Percentiles rank a stretch among this genome's conserved stretches.
Evolutionary conservation across 2,888 invertebrate species (phyloP).

Genomic region (Morpho achilles): DNA sequence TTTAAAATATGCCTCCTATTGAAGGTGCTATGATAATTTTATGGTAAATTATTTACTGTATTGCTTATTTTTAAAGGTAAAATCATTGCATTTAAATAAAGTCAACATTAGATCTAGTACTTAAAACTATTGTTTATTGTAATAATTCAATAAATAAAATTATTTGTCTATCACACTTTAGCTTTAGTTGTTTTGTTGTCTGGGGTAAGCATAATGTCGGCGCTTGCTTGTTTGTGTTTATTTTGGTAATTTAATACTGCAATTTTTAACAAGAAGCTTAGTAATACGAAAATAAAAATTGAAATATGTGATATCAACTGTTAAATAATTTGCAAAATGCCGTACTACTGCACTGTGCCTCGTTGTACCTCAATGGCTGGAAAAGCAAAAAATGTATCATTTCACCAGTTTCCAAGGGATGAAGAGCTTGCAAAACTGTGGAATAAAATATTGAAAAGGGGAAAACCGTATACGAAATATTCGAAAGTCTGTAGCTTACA

Average conservation of each 20-base stretch:
- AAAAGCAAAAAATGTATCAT: constrained; percentile 71
- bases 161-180: not conserved
- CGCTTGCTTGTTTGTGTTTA: constrained; percentile 54
- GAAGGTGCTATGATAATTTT: no score
- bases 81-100: no score
- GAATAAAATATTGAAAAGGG: constrained; percentile 68
- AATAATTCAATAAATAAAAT: no score
- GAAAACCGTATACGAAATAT: constrained; percentile 73
- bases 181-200: constrained; percentile 2
- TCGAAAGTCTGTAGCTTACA: constrained; percentile 75
- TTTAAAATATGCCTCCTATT: no score
- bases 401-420: constrained; percentile 71
- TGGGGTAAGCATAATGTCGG: constrained; percentile 53
- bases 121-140: no score
- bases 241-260: constrained; percentile 42
- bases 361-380: constrained; percentile 75
- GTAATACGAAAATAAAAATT: constrained; percentile 16
- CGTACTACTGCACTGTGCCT: constrained; percentile 74
- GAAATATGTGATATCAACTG: constrained; percentile 25
- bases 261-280: not conserved
- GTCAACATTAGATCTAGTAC: no score
- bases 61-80: no score
- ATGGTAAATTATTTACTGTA: no score
- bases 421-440: constrained; percentile 63
- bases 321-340: constrained; percentile 54